Evolutionary conservation across 2,797 vertebrate species (phyloP), one percentile per base, ranked within the genome.

Genomic region (Muscicapa striata): DNA sequence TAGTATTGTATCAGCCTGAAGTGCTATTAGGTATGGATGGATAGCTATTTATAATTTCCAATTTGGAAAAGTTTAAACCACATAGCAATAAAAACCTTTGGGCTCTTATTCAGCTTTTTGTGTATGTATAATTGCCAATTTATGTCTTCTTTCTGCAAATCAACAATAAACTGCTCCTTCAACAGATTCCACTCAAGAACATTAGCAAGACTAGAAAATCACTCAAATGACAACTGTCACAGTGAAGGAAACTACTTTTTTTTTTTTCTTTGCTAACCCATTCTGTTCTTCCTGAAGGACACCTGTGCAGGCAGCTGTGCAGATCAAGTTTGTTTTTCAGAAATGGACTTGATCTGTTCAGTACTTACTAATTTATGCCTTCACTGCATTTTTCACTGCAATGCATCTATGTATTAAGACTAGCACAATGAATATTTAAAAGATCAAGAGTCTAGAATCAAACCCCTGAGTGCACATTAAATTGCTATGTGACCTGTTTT

Each of bases 371-470:
- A 93, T 94, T 95, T 38, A 83, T 87, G 64, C 4, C 30, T 68
- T 85, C 4, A 3, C 38, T 75, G 43, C n/a, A 83, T 66, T 91
- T 90, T 85, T 89, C 62, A 78, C 78, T 77, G 66, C 46, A 87
- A 57, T 61, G 61, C 79, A 68, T 34, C 58, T 80, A 58, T 40
- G 16, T 55, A 83, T 58, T 66, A 92, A 72, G 79, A 68, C 58
- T 66, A 81, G 45, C 32, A 45, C 23, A 51, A 95, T 93, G 32
- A 94, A 95, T 95, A 92, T 93, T 95, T 95, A 55, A 94, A 84
- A 75, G 74, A 89, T 10, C 38, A 55, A 19, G 41, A 68, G 45
- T 66, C 79, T 67, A 36, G 48, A 92, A 75, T 49, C 46, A 89
- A 80, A 68, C 58, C 68, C 79, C 51, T 85, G 21, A 95, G 54